Base-by-base conservation (phyloP, 2,888 invertebrate genomes). In the Caenorhabditis wallacei region DNA sequence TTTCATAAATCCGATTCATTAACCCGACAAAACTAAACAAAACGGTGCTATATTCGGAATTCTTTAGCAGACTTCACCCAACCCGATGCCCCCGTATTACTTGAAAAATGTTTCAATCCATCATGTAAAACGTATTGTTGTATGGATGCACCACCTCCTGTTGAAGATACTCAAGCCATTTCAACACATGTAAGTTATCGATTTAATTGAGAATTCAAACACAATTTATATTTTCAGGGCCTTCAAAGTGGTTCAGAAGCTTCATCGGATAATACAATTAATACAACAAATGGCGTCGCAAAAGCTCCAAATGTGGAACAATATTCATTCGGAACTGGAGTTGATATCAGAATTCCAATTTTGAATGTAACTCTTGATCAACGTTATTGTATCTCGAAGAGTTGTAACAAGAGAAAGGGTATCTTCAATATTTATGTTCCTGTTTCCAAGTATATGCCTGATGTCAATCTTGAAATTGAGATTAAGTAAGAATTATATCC, bases 361-460 rank as follows among this genome's bases (percentile, higher is more conserved):
- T 70, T 90, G 48, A 91, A 91, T 79, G 84, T 87, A 18, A 89
- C 90, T 1, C 59, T 91, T 46, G 90, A 91, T 80, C 82, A 84
- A 64, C 81, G 88, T 13, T 91, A 88, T 70, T 88, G 88, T 54
- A 54, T 81, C n/a, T 84, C 84, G 53, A 59, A 64, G 10, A 88
- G 88, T 43, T 91, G 91, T 74, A 85, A 82, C 54, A 80, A 82
- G 26, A 78, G 84, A 18, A 64, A 76, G n/a, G 90, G 91, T n/a
- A 80, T 86, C 53, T 91, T 84, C 86, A 87, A 87, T 63, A 74
- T 90, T 56, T 91, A 86, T 79, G 82, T 91, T 8, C 91, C 91
- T 18, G 82, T 91, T 22, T 89, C 90, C 8, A 81, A 84, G 40
- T 87, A 80, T 61, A 72, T 88, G 75, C 86, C 87, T 0, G 89